Percentiles rank a stretch among this genome's conserved stretches.
phyloP scores from a whole-genome alignment of 1,140 invertebrate genomes.

The Apolygus lucorum region DNA sequence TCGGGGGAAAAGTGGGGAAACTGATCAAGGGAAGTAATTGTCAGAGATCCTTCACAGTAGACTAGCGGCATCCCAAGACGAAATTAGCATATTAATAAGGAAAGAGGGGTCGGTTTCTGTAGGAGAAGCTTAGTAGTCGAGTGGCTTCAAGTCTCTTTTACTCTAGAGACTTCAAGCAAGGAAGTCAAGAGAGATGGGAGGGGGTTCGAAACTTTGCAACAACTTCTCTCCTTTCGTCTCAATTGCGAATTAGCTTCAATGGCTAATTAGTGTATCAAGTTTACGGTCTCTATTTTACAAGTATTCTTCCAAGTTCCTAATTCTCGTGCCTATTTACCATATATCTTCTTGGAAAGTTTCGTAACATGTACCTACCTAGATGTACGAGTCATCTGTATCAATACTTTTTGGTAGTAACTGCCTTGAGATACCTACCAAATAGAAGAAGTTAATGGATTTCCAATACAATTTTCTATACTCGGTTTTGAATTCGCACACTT shows the following conservation, averaged over 20 bases:
- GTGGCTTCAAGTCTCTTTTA: background rate
- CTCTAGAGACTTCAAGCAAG: background rate
- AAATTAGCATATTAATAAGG: constrained; percentile 17
- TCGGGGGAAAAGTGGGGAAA: background rate
- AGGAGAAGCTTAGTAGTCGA: background rate
- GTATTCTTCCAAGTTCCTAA: no score
- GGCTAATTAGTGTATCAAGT: constrained; percentile 11
- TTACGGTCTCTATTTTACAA: no score
- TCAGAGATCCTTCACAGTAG: constrained; percentile 10
- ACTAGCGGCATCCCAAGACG: background rate
- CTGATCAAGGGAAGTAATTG: constrained; percentile 16
- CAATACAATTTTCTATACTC: no score
- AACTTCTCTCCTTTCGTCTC: background rate
- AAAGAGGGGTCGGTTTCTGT: no score
- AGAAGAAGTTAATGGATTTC: no score
- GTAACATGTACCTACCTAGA: no score
- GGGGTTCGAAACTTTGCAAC: background rate
- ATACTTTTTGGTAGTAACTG: no score
- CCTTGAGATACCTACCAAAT: no score
- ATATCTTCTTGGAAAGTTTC: no score
- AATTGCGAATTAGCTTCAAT: constrained; percentile 10
- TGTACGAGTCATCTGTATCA: no score
- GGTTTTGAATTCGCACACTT: no score
- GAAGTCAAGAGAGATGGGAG: background rate
- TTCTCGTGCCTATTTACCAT: no score